phyloP scores from a whole-genome alignment of 2,113 vertebrate species.

The Pangasianodon gigas region DNA sequence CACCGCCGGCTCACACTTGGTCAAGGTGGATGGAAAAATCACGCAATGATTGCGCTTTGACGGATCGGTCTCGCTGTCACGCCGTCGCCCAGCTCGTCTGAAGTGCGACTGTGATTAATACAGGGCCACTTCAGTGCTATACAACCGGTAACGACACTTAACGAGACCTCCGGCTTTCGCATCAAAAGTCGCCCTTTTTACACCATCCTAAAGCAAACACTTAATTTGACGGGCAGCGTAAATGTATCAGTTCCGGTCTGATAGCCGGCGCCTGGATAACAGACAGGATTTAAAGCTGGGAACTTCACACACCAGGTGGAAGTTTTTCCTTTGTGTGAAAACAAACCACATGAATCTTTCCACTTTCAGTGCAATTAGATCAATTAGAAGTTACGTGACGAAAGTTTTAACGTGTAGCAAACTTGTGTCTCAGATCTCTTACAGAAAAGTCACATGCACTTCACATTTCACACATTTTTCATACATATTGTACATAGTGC shows the following conservation, averaged over 20 bases:
- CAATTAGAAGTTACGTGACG: not conserved
- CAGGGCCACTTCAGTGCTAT: conserved; percentile 72
- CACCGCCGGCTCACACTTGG: conserved; percentile 67
- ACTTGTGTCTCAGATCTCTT: not conserved
- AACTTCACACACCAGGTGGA: not conserved
- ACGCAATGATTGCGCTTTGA: conserved; percentile 77
- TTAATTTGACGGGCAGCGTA: conserved; percentile 52
- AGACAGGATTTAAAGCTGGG: not conserved
- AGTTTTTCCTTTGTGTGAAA: not conserved
- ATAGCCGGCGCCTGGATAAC: not conserved
- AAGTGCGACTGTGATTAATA: conserved; percentile 80
- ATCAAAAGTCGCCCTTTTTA: conserved; percentile 47
- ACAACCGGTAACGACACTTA: conserved; percentile 55
- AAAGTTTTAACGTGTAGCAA: not conserved
- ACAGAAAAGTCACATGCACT: not conserved
- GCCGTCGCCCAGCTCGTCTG: conserved; percentile 73
- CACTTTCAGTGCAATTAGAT: not conserved
- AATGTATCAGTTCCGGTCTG: conserved; percentile 31
- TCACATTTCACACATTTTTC: not conserved
- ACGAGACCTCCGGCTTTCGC: conserved; percentile 56
- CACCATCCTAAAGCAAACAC: conserved; percentile 55
- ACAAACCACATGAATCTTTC: not conserved
- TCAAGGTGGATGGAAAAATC: conserved; percentile 76
- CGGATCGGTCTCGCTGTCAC: conserved; percentile 71
- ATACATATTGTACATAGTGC: not conserved